Evolutionary conservation across 2,113 vertebrate species (phyloP).

Genomic region (Todiramphus saurophagus): DNA sequence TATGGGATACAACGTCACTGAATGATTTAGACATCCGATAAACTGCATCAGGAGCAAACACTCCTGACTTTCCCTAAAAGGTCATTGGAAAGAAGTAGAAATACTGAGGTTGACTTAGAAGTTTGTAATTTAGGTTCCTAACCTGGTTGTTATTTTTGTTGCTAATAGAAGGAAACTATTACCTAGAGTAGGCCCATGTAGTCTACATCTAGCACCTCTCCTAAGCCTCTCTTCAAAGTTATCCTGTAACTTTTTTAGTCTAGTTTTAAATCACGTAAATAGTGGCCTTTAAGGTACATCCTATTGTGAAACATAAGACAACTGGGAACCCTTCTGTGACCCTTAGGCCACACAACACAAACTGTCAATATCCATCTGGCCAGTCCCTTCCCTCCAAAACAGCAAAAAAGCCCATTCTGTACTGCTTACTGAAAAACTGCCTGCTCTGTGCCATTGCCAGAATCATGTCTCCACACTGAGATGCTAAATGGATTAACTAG

Average conservation of each 20-base stretch:
- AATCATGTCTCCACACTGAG: neutral
- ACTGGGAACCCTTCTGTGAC: conserved; percentile 13
- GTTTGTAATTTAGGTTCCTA: neutral
- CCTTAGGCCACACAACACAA: neutral
- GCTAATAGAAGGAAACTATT: neutral
- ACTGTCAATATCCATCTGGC: neutral
- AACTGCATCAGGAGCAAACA: neutral
- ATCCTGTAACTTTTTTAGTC: neutral
- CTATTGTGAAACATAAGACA: neutral
- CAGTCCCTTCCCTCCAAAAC: neutral
- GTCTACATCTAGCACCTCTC: neutral
- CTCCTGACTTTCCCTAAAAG: neutral
- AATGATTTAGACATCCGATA: neutral
- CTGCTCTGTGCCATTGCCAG: neutral
- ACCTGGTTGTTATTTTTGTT: neutral
- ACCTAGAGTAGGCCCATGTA: neutral
- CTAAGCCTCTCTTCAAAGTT: neutral
- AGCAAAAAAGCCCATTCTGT: neutral
- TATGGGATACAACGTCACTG: fast-evolving
- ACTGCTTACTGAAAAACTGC: neutral
- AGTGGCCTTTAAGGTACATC: neutral
- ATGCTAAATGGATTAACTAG: neutral
- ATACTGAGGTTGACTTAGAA: neutral
- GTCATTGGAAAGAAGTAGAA: neutral
- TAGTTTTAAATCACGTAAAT: neutral